Evolutionary conservation across 2,113 vertebrate genomes (phyloP).

Genomic region (Oceanites oceanicus): DNA sequence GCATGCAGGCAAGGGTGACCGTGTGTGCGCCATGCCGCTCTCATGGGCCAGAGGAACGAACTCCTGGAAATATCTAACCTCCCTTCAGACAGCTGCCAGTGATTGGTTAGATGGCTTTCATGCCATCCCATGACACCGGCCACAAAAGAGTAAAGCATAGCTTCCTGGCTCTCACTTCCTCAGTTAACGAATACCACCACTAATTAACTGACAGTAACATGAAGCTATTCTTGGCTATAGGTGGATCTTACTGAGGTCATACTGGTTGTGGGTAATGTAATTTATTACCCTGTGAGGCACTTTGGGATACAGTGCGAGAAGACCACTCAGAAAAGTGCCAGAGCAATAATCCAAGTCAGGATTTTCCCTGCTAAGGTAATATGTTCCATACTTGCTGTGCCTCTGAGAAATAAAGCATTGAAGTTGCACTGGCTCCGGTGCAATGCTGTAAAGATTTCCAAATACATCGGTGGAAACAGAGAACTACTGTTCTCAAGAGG

Average conservation of each 20-base stretch:
- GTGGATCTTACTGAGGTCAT: constrained; percentile 68
- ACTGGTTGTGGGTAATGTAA: constrained; percentile 39
- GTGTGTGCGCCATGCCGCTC: not conserved
- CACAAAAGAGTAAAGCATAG: constrained; percentile 2
- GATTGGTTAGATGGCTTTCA: not conserved
- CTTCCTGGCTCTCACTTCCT: constrained; percentile 48
- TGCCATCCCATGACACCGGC: not conserved
- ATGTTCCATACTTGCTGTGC: constrained; percentile 60
- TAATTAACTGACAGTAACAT: constrained; percentile 73
- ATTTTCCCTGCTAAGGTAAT: constrained; percentile 62
- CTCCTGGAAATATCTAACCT: not conserved
- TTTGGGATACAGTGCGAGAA: constrained; percentile 36
- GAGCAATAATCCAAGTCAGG: constrained; percentile 30
- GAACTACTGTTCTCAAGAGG: constrained; percentile 8
- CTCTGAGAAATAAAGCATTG: constrained; percentile 29
- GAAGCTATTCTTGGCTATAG: constrained; percentile 59
- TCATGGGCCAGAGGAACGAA: not conserved
- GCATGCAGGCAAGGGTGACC: not conserved
- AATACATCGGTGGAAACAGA: constrained; percentile 31
- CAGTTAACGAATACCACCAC: constrained; percentile 53
- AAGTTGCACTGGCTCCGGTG: not conserved
- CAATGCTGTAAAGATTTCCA: constrained; percentile 60
- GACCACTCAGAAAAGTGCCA: constrained; percentile 45
- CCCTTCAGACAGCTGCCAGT: not conserved
- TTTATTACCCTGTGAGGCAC: constrained; percentile 49